Conservation (phyloP, 2,888 invertebrate species). For the Lasioglossum oenotherae region DNA sequence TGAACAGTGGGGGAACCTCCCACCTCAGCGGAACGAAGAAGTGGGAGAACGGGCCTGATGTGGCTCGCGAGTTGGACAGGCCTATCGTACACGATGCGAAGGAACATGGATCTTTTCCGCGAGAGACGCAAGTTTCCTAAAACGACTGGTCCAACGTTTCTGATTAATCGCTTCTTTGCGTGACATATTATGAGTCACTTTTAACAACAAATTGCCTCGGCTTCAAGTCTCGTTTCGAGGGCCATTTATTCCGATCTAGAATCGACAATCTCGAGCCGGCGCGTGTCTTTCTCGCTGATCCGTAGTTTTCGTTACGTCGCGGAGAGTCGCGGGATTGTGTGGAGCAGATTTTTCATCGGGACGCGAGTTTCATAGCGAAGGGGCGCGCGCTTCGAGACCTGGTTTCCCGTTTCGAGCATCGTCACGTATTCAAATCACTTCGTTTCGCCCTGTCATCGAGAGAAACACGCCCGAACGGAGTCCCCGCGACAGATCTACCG, state of each 20-base stretch:
- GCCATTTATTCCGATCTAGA: neutral
- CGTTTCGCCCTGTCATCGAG: neutral
- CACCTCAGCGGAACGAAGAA: no score
- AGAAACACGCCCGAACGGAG: neutral
- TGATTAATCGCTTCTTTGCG: neutral
- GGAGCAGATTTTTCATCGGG: neutral
- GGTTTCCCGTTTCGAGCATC: conserved; percentile 9
- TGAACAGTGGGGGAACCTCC: no score
- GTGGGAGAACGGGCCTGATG: no score
- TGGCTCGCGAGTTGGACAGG: no score
- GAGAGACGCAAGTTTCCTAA: neutral
- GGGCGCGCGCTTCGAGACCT: neutral
- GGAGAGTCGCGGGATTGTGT: neutral
- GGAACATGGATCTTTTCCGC: neutral
- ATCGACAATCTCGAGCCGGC: neutral
- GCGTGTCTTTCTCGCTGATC: neutral
- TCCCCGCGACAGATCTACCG: neutral
- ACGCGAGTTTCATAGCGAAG: neutral
- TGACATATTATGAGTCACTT: neutral
- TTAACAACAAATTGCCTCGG: neutral
- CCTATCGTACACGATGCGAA: neutral
- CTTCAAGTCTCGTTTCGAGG: neutral
- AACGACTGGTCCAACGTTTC: neutral
- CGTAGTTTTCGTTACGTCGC: neutral
- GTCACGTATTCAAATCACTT: conserved; percentile 3